Evolutionary conservation across 2,888 invertebrate species (phyloP).

Genomic region (Nomada lathburiana): DNA sequence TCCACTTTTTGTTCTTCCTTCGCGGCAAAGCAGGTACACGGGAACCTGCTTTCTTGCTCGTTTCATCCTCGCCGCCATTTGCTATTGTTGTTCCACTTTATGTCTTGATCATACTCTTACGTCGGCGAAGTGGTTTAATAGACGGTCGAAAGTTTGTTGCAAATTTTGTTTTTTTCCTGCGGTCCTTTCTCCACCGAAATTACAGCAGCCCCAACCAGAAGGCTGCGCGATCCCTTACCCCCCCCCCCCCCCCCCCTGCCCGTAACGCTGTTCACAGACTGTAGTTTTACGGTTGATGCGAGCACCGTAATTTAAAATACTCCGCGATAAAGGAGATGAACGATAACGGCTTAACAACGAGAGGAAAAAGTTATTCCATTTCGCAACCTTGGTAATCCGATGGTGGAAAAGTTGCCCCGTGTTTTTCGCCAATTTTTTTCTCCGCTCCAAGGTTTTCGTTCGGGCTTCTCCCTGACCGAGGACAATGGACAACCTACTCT

Average conservation of each 20-base stretch:
- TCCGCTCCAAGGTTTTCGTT: conserved; percentile 12
- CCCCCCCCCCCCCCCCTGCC: background rate
- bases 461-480: conserved; percentile 12
- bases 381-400: conserved; percentile 56
- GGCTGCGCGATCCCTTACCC: background rate
- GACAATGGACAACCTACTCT: background rate
- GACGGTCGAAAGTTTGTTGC: conserved; percentile 50
- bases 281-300: conserved; percentile 61
- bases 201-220: conserved; percentile 33
- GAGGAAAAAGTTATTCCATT: conserved; percentile 50
- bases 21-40: no score
- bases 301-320: conserved; percentile 61
- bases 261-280: conserved; percentile 36
- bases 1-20: no score
- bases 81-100: background rate
- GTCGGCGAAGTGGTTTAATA: conserved; percentile 42
- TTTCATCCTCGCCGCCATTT: background rate
- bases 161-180: background rate
- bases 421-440: conserved; percentile 21
- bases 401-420: conserved; percentile 42
- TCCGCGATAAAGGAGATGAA: conserved; percentile 59
- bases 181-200: conserved; percentile 44
- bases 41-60: background rate
- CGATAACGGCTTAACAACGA: conserved; percentile 59
- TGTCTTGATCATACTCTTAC: conserved; percentile 11